These are phyloP conservation scores for Sisor rabdophorus DNA, from an alignment of 2,113 vertebrate genomes.

Conservation along the genomic window DNA sequence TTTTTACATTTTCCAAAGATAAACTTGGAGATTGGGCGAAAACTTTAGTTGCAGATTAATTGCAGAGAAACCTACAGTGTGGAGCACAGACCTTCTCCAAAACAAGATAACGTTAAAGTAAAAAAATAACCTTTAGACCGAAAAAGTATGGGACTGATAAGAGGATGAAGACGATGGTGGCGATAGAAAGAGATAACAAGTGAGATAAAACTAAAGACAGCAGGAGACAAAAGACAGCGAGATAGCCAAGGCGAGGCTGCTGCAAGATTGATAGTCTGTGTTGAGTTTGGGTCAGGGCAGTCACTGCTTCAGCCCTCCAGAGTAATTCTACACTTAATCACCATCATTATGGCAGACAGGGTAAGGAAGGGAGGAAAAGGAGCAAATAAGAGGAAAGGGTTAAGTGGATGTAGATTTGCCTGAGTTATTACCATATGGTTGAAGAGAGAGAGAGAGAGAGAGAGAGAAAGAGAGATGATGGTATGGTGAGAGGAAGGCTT, in stretches of 20 bases:
- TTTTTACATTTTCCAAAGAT: constrained; percentile 4
- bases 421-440: constrained; percentile 62
- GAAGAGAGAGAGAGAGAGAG: constrained; percentile 38
- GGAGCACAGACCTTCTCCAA: neutral
- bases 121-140: constrained; percentile 20
- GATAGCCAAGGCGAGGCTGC: constrained; percentile 33
- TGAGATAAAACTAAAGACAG: constrained; percentile 34
- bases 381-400: constrained; percentile 40
- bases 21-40: neutral
- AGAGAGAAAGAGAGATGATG: constrained; percentile 5
- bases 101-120: constrained; percentile 6
- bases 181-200: constrained; percentile 37
- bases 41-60: constrained; percentile 1
- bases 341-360: constrained; percentile 54
- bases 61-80: neutral
- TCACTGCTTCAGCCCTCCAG: constrained; percentile 45
- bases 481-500: neutral
- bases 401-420: constrained; percentile 54
- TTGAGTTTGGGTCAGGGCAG: constrained; percentile 54
- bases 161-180: constrained; percentile 13
- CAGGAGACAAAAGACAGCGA: constrained; percentile 19
- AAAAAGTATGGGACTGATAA: constrained; percentile 1
- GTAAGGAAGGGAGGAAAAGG: constrained; percentile 22
- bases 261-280: constrained; percentile 55
- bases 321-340: constrained; percentile 61